Base-by-base conservation (phyloP, 2,797 vertebrate species). In the Mus minutoides region DNA sequence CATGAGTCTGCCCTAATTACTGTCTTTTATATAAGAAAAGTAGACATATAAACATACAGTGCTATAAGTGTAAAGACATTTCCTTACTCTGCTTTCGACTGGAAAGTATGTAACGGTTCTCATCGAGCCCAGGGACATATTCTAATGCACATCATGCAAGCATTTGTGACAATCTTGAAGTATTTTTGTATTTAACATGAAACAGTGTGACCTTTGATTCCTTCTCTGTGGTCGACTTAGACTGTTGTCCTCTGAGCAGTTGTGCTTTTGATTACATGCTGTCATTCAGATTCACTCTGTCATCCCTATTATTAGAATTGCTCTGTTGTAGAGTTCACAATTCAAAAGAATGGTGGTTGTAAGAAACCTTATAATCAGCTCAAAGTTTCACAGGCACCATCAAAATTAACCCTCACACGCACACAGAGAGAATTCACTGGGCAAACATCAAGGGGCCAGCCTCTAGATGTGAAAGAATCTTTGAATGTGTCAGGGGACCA, bases 311-410 rank as follows among this genome's bases (percentile, higher is more conserved):
- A 98, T 98, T 98, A 97, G 97, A 97, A 98, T 89, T 97, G 97
- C 98, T 98, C 98, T 97, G 97, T 97, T 98, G 97, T 98, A 98
- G 95, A 14, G 94, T 98, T 98, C 98, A 98, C 95, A 98, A 98
- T 98, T 98, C 98, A 98, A 98, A 98, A 98, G 98, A 93, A 97
- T 96, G 62, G 98, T 94, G 97, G 98, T 98, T 98, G 94, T 97
- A 98, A 97, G 78, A 97, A 97, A 98, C 96, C 98, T 97, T 98
- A 97, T 98, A 98, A 98, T 98, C 98, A 98, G 97, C 98, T 97
- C 60, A 56, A 97, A 98, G 97, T 90, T 97, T 97, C 96, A 75
- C 94, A 97, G 94, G 77, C 95, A 92, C 97, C 95, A 97, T 97
- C 97, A 97, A 98, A 98, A 98, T 96, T 97, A 97, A 97, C 95